Conservation (phyloP, 2,888 invertebrate genomes). For the Lasioglossum figueresi region DNA sequence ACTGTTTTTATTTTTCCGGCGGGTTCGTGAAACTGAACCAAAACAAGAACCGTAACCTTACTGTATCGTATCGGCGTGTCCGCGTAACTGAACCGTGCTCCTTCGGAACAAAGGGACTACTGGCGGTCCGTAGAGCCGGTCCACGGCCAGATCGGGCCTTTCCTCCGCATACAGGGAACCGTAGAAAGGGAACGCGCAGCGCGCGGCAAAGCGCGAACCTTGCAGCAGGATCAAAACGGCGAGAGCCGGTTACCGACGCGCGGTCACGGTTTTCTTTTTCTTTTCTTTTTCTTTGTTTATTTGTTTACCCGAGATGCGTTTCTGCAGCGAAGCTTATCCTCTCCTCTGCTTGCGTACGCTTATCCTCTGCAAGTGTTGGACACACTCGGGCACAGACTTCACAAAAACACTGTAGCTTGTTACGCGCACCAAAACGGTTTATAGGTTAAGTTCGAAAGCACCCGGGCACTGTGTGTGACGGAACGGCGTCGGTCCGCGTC, state of each 20-base stretch:
- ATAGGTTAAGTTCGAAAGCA: conserved; percentile 59
- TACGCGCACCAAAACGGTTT: conserved; percentile 28
- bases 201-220: conserved; percentile 13
- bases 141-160: conserved; percentile 15
- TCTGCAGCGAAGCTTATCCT: not conserved
- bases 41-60: not conserved
- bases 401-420: not conserved
- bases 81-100: not conserved
- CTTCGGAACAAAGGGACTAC: conserved; percentile 50
- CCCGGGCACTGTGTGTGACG: conserved; percentile 17
- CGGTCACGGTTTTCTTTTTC: not conserved
- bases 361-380: not conserved
- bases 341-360: not conserved
- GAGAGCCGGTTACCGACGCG: conserved; percentile 17
- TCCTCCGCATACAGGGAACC: conserved; percentile 31
- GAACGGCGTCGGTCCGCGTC: conserved; percentile 68
- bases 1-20: not conserved
- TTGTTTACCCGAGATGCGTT: not conserved
- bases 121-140: conserved; percentile 17
- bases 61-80: not conserved
- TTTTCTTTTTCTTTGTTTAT: not conserved
- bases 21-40: not conserved
- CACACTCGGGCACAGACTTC: not conserved
- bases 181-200: conserved; percentile 20
- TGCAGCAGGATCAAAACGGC: conserved; percentile 4